Evolutionary conservation across 2,797 vertebrate species (phyloP).

Genomic region (Argya squamiceps): DNA sequence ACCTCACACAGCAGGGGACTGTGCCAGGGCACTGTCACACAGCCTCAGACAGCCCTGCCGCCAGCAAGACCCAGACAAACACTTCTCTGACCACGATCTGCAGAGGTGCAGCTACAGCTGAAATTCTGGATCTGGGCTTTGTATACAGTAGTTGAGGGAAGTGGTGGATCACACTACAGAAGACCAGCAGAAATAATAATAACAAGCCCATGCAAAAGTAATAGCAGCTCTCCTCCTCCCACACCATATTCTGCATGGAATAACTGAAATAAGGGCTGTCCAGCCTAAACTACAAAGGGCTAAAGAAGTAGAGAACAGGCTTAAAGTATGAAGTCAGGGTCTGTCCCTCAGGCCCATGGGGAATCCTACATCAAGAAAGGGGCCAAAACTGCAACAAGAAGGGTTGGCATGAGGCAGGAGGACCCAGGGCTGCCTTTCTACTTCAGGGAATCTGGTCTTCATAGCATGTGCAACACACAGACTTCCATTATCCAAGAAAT

Average conservation of each 20-base stretch:
- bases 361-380: neutral
- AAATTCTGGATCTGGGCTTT: neutral
- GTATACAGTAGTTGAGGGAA: neutral
- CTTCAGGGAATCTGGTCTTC: neutral
- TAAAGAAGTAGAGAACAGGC: neutral
- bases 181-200: neutral
- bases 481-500: neutral
- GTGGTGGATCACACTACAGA: neutral
- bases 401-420: neutral
- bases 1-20: fast-evolving
- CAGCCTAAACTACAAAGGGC: neutral
- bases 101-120: neutral
- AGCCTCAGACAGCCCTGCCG: neutral
- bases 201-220: neutral
- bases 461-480: fast-evolving
- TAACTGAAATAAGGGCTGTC: neutral
- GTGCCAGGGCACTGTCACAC: neutral
- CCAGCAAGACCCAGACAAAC: neutral
- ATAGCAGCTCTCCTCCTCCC: neutral
- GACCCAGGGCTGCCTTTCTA: neutral
- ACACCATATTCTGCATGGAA: neutral
- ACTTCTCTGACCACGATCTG: neutral
- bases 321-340: neutral
- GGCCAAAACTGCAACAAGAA: neutral
- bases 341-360: fast-evolving